Evolutionary conservation across 2,797 vertebrate genomes (phyloP).

Genomic region (Sebastiscus albofasciatus): DNA sequence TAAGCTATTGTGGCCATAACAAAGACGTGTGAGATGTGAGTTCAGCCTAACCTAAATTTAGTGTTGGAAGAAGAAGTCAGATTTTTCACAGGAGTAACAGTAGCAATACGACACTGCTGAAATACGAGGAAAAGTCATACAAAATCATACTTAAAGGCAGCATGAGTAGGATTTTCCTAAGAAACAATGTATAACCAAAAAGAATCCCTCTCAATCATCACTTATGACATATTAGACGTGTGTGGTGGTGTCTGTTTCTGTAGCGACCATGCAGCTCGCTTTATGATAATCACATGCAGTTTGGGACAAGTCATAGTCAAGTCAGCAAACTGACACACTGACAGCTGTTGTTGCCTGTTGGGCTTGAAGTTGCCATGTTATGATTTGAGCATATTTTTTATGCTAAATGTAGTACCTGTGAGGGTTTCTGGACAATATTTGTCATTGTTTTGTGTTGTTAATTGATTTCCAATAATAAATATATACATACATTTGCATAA

Average conservation of each 20-base stretch:
- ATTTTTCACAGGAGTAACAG: background rate
- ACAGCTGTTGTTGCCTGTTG: no score
- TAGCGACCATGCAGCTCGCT: background rate
- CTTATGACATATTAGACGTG: background rate
- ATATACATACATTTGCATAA: no score
- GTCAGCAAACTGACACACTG: no score
- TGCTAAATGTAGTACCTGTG: no score
- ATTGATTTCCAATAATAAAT: no score
- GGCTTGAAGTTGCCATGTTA: no score
- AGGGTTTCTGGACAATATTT: no score
- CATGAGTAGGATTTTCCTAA: no score
- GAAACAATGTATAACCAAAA: background rate
- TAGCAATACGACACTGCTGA: background rate
- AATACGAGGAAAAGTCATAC: background rate
- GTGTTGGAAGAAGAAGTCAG: background rate
- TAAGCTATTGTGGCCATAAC: background rate
- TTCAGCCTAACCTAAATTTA: constrained; percentile 1
- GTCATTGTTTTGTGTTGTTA: no score
- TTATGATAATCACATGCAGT: background rate
- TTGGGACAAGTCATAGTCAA: background rate
- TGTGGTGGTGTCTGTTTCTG: background rate
- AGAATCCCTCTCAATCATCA: background rate
- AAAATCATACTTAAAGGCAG: background rate
- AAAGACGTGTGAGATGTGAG: background rate
- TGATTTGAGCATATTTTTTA: no score